phyloP scores from a whole-genome alignment of 2,113 vertebrate species.

The Pachycephala philippinensis region DNA sequence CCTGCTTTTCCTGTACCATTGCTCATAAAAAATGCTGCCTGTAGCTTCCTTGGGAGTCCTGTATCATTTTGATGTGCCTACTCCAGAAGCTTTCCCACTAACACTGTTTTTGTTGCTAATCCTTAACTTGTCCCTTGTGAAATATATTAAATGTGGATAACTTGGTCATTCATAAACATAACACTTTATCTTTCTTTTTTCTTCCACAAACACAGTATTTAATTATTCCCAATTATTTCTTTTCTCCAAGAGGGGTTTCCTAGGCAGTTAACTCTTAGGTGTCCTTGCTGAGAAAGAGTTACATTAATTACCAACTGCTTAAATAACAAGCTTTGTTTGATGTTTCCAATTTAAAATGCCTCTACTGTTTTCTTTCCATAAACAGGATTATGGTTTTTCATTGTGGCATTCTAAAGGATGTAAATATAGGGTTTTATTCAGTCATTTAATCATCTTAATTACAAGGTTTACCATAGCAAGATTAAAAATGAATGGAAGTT shows the following conservation, averaged over 20 bases:
- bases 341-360: background rate
- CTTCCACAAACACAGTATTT: background rate
- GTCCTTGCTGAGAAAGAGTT: background rate
- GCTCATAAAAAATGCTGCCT: background rate
- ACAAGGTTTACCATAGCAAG: background rate
- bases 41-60: background rate
- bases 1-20: background rate
- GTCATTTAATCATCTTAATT: slow-evolving; percentile 49
- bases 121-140: background rate
- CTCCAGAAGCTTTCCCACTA: background rate
- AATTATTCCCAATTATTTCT: background rate
- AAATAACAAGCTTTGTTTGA: background rate
- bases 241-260: background rate
- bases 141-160: background rate
- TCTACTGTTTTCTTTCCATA: background rate
- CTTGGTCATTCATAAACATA: background rate
- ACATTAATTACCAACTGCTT: background rate
- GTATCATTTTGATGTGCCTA: background rate
- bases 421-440: slow-evolving; percentile 16
- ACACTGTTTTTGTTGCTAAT: background rate
- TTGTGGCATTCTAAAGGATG: slow-evolving; percentile 8
- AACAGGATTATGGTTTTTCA: background rate
- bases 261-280: background rate
- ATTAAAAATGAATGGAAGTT: slow-evolving; percentile 48
- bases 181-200: background rate